These are phyloP conservation scores for Aporophyla nigra DNA, from an alignment of 2,888 invertebrate genomes.

Conservation along the genomic window DNA sequence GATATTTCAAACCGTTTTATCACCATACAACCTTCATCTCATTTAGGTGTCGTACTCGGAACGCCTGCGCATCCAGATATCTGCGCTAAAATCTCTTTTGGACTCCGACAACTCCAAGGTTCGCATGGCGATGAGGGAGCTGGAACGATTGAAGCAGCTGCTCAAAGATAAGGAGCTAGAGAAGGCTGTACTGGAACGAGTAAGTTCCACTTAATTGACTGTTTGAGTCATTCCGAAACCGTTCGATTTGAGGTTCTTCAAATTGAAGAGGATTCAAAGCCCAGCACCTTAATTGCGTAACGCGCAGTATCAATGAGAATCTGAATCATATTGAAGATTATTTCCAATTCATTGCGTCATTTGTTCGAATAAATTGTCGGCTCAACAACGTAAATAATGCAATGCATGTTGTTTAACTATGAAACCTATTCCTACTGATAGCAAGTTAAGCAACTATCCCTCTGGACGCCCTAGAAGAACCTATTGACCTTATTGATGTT, in stretches of 20 bases:
- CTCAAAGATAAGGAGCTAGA: conserved; percentile 86
- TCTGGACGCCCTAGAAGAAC: background rate
- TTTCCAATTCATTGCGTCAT: too few species aligned
- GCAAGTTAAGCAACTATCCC: too few species aligned
- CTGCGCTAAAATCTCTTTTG: conserved; percentile 90
- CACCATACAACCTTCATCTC: background rate
- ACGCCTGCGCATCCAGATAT: conserved; percentile 90
- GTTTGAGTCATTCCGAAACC: too few species aligned
- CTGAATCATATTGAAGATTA: too few species aligned
- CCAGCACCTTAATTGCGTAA: too few species aligned
- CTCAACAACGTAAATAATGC: too few species aligned
- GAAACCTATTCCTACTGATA: too few species aligned
- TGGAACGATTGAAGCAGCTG: conserved; percentile 87
- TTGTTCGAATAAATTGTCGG: too few species aligned
- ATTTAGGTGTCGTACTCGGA: conserved; percentile 84
- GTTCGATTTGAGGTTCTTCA: background rate
- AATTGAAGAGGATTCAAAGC: background rate
- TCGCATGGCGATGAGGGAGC: conserved; percentile 85
- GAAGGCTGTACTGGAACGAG: conserved; percentile 83
- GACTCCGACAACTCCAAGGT: conserved; percentile 91
- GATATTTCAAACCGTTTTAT: background rate
- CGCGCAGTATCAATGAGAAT: too few species aligned
- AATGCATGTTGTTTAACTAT: too few species aligned
- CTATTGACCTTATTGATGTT: background rate
- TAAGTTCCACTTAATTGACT: conserved; percentile 54